Percentiles rank a stretch among this genome's conserved stretches.
Evolutionary conservation across 2,888 invertebrate genomes (phyloP).

Genomic region (Theodoxus fluviatilis): DNA sequence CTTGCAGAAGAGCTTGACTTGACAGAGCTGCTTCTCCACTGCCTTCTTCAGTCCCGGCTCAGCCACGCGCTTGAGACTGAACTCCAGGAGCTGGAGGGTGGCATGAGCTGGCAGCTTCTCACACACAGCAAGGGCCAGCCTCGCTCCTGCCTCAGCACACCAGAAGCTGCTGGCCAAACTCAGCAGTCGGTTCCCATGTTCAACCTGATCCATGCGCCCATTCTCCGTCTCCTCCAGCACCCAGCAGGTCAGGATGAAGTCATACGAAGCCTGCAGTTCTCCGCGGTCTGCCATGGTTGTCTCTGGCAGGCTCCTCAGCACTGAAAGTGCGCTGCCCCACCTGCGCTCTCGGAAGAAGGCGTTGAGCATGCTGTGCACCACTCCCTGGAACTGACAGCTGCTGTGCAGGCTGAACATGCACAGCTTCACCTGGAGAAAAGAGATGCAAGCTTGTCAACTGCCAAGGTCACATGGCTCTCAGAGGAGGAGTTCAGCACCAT

Average conservation of each 20-base stretch:
- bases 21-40: constrained; percentile 40
- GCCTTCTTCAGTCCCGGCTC: constrained; percentile 31
- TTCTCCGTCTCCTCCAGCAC: constrained; percentile 26
- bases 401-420: constrained; percentile 54
- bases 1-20: constrained; percentile 47
- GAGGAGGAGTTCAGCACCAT: no score
- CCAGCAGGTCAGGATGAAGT: constrained; percentile 51
- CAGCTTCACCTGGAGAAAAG: constrained; percentile 39
- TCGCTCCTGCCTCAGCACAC: constrained; percentile 40
- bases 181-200: no score
- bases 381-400: constrained; percentile 44
- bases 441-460: no score
- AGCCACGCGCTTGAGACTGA: constrained; percentile 40
- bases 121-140: constrained; percentile 46
- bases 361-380: constrained; percentile 45
- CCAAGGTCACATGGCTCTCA: no score
- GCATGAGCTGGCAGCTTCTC: constrained; percentile 47
- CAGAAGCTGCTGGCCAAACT: constrained; percentile 43
- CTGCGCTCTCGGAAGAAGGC: constrained; percentile 43
- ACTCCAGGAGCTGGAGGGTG: constrained; percentile 51
- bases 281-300: constrained; percentile 37
- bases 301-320: constrained; percentile 50
- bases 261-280: constrained; percentile 46
- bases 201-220: no score
- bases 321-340: constrained; percentile 45